phyloP scores from a whole-genome alignment of 2,113 vertebrate genomes.

The Odocoileus hemionus region DNA sequence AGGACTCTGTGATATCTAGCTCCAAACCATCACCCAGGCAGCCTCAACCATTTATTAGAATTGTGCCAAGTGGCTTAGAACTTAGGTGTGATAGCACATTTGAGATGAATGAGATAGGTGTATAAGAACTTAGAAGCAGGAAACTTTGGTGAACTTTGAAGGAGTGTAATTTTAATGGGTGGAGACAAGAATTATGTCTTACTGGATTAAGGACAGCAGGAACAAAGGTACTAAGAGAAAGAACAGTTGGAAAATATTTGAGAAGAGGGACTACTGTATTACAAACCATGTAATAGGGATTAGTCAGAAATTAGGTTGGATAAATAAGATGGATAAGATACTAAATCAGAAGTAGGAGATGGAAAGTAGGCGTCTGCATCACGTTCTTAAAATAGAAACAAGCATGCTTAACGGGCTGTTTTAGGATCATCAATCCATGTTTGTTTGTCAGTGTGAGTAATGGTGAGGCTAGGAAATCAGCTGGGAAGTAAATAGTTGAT shows the following conservation, averaged over 20 bases:
- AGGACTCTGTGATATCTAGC: neutral
- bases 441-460: neutral
- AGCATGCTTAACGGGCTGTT: neutral
- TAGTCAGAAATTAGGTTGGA: neutral
- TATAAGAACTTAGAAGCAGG: neutral
- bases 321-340: neutral
- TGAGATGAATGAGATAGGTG: neutral
- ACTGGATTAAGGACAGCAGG: neutral
- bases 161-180: neutral
- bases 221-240: neutral
- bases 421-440: neutral
- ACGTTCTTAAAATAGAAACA: neutral
- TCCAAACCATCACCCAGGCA: neutral
- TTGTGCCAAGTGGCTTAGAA: neutral
- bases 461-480: neutral
- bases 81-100: neutral
- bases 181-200: neutral
- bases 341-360: neutral
- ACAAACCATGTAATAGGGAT: neutral
- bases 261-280: neutral
- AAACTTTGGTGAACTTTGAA: neutral
- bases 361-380: neutral
- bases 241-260: neutral
- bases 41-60: neutral
- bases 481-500: neutral